Evolutionary conservation across 2,113 vertebrate genomes (phyloP), one percentile per base, ranked within the genome.

Genomic region (Zootoca vivipara): DNA sequence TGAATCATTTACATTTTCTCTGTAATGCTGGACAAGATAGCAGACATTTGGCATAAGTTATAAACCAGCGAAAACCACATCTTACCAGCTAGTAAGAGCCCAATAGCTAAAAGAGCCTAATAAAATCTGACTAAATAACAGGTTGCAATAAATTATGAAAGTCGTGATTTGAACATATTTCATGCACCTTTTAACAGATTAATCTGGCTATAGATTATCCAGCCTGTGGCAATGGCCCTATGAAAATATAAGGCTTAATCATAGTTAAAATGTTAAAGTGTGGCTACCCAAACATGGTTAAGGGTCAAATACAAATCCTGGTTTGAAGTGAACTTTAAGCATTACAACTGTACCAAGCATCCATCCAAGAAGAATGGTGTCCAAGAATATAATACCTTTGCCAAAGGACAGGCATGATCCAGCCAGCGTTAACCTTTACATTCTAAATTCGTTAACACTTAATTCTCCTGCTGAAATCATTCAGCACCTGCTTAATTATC

Each of bases 1-100:
- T 13, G 6, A 89, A 67, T 33, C 12, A 75, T 87, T 86, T 90
- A 87, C 46, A 70, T 79, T 30, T 58, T 58, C 80, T 62, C 52
- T 78, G 92, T 82, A 85, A 73, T 0, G 1, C 33, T 77, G 62
- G 33, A 88, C 38, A 83, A 22, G 33, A 64, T 12, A 64, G 56
- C 16, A 73, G 42, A 0, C 0, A 16, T 40, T 85, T 58, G 65
- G 65, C 15, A 24, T 78, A 78, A 90, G 56, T 5, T 26, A 85
- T 72, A 79, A 89, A 28, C 46, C 18, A 2, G 2, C 69, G 58
- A 87, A 81, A 77, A 30, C 18, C 77, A 28, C 83, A 78, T 33
- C 26, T 46, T 20, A 0, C 67, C 78, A 91, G 83, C 46, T 87
- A 38, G 18, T 7, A 62, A 46, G 30, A 69, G 26, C 46, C 46